phyloP scores from a whole-genome alignment of 2,797 vertebrate species.

The Danio aesculapii region DNA sequence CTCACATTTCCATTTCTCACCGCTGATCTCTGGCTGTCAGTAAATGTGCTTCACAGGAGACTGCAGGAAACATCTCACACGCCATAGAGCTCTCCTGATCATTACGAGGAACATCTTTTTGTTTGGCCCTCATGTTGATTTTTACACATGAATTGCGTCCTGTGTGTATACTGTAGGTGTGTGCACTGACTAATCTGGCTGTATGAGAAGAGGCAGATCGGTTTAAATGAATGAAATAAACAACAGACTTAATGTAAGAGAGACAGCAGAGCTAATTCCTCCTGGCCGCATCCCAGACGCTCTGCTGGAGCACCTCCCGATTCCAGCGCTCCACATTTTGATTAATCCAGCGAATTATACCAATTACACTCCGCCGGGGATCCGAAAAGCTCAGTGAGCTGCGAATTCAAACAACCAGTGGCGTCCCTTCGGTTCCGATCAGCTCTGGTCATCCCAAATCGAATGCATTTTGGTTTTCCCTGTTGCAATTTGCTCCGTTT shows the following conservation, averaged over 20 bases:
- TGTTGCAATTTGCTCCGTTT: conserved; percentile 8
- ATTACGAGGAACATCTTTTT: conserved; percentile 17
- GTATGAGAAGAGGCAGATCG: conserved; percentile 53
- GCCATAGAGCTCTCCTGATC: background rate
- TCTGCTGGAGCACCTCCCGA: conserved; percentile 81
- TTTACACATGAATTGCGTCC: background rate
- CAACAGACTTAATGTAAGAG: conserved; percentile 68
- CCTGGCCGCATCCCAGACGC: conserved; percentile 80
- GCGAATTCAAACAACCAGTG: conserved; percentile 58
- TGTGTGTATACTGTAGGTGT: background rate
- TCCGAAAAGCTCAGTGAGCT: conserved; percentile 73
- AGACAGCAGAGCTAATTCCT: conserved; percentile 80
- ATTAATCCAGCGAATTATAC: conserved; percentile 87
- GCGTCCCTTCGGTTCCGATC: conserved; percentile 3
- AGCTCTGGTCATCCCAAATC: conserved; percentile 25
- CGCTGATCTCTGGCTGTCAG: conserved; percentile 29
- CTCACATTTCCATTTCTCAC: conserved; percentile 38
- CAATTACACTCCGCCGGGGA: conserved; percentile 54
- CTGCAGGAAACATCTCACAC: background rate
- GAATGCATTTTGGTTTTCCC: conserved; percentile 24
- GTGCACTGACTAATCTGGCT: conserved; percentile 12
- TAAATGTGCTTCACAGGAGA: conserved; percentile 15
- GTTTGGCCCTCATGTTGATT: background rate
- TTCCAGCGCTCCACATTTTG: conserved; percentile 14
- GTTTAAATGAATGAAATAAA: conserved; percentile 63